phyloP scores from a whole-genome alignment of 2,888 invertebrate genomes.

The Hirtodrosophila alboralis region DNA sequence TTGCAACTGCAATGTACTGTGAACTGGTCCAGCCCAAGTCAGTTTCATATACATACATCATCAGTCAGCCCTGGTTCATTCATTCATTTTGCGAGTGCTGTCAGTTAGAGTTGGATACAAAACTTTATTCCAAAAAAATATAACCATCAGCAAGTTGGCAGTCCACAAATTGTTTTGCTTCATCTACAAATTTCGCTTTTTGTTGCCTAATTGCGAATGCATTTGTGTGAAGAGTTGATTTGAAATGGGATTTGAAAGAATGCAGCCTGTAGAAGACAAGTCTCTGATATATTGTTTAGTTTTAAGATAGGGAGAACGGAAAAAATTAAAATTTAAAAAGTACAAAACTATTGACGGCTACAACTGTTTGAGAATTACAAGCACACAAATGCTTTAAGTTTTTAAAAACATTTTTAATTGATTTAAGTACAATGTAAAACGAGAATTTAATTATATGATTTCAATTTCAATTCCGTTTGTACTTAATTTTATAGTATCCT shows the following conservation, averaged over 20 bases:
- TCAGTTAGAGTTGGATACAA: conserved; percentile 25
- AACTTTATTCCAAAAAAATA: conserved; percentile 30
- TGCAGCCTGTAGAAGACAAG: too few relatives aligned
- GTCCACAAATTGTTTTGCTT: conserved; percentile 31
- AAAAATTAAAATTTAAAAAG: too few relatives aligned
- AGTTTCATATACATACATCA: conserved; percentile 20
- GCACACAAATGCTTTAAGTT: too few relatives aligned
- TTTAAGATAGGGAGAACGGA: too few relatives aligned
- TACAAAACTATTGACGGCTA: too few relatives aligned
- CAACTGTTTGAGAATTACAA: too few relatives aligned
- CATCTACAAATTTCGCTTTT: conserved; percentile 23
- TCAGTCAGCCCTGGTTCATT: conserved; percentile 29
- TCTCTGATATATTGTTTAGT: too few relatives aligned
- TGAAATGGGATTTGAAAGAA: not conserved
- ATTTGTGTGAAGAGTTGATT: conserved; percentile 3
- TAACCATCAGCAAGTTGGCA: conserved; percentile 21
- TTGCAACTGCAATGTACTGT: conserved; percentile 23
- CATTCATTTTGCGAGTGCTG: conserved; percentile 34
- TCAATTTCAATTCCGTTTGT: too few relatives aligned
- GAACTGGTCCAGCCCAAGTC: conserved; percentile 7
- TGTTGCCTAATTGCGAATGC: conserved; percentile 38
- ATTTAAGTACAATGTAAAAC: too few relatives aligned
- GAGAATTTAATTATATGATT: too few relatives aligned
- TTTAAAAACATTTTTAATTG: too few relatives aligned
- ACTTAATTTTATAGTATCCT: too few relatives aligned